A percentile compares a stretch with the other conserved stretches of the same genome.
These are phyloP conservation scores for Macrosteles quadrilineatus DNA, from an alignment of 1,140 invertebrate species.

Conservation along the genomic window DNA sequence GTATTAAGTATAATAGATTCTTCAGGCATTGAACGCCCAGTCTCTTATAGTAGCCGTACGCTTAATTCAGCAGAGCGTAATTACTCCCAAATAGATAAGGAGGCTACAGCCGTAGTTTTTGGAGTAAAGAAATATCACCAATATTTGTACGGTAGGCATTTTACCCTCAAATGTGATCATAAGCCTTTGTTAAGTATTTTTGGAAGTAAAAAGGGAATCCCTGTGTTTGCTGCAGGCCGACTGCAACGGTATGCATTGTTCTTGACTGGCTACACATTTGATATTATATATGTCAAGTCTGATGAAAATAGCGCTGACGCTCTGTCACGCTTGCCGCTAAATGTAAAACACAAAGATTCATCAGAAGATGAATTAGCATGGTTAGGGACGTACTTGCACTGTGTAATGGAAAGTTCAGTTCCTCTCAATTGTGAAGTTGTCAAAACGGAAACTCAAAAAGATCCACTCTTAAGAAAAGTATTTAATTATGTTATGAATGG, in stretches of 20 bases:
- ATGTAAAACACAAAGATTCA: conserved; percentile 27
- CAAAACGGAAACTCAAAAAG: conserved; percentile 23
- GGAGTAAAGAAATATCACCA: too few relatives aligned
- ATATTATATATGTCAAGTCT: conserved; percentile 37
- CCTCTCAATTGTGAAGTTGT: conserved; percentile 7
- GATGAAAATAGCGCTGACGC: conserved; percentile 42
- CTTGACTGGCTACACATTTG: too few relatives aligned
- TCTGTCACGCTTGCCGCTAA: conserved; percentile 38
- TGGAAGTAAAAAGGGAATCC: too few relatives aligned
- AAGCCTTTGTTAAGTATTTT: too few relatives aligned
- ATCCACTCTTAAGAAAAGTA: conserved; percentile 9
- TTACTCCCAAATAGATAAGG: conserved; percentile 57
- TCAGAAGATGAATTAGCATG: background rate
- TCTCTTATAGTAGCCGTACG: too few relatives aligned
- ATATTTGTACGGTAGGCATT: too few relatives aligned
- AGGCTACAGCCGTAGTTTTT: conserved; percentile 53
- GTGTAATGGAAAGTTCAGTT: conserved; percentile 7
- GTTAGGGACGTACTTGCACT: conserved; percentile 22
- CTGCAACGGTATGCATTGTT: too few relatives aligned
- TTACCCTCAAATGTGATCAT: too few relatives aligned
- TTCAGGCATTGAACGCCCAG: too few relatives aligned
- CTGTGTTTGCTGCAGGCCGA: background rate
- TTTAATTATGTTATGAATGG: conserved; percentile 5
- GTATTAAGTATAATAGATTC: too few relatives aligned
- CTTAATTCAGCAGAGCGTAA: too few relatives aligned